Evolutionary conservation across 2,888 invertebrate genomes (phyloP).

Genomic region (Clanis bilineata): DNA sequence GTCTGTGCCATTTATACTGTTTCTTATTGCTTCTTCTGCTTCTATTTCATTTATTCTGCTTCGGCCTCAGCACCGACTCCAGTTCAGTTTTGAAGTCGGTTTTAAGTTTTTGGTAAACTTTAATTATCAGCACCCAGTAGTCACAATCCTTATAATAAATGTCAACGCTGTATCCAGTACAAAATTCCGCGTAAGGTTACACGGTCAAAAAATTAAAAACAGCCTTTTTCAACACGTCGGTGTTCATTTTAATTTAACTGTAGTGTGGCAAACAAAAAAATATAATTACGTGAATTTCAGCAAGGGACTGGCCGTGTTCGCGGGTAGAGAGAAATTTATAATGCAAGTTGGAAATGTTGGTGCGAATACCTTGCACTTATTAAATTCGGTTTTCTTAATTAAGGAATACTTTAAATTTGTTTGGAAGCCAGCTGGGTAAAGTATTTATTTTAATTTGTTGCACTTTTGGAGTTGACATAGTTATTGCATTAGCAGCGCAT

Average conservation of each 20-base stretch:
- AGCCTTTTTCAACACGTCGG: conserved; percentile 23
- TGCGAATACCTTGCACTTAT: conserved; percentile 12
- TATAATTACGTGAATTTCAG: conserved; percentile 44
- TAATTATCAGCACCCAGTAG: too few species aligned
- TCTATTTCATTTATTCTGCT: too few species aligned
- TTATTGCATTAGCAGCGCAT: too few species aligned
- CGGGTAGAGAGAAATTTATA: conserved; percentile 12
- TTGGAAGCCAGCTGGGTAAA: background rate
- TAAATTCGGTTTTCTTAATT: conserved; percentile 19
- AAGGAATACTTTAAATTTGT: conserved; percentile 14
- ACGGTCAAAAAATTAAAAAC: conserved; percentile 40
- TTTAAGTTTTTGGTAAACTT: too few species aligned
- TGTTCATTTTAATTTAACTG: conserved; percentile 43
- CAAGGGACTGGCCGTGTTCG: conserved; percentile 1
- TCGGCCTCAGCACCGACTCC: too few species aligned
- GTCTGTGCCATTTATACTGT: too few species aligned
- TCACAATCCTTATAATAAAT: background rate
- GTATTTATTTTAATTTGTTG: background rate
- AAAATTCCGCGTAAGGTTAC: conserved; percentile 17
- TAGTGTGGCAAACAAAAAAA: conserved; percentile 38
- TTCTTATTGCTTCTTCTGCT: too few species aligned
- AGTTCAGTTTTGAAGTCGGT: too few species aligned
- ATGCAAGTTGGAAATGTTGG: conserved; percentile 14
- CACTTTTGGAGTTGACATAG: background rate
- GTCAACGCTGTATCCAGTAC: background rate